Base-by-base conservation (phyloP, 2,888 invertebrate genomes). In the Seira sanloemensis region DNA sequence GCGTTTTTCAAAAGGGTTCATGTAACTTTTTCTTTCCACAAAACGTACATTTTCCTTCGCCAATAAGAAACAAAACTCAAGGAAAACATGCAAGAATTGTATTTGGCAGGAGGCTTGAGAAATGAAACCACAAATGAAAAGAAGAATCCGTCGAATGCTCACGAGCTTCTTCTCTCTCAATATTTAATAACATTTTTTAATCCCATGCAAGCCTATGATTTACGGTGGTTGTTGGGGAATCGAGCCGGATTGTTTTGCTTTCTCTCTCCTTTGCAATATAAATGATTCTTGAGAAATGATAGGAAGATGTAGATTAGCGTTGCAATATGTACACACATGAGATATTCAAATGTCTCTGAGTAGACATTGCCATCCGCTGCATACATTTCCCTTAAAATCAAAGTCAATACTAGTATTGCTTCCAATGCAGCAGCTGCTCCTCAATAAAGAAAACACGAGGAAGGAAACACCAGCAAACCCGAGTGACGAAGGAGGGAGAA, bases 401-500 rank as follows among this genome's bases (percentile, higher is more conserved):
- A 26, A 78, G 69, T 65, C 74, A 26, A 78, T 78, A 67, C 78
- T 25, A 50, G 62, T 78, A 69, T 66, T 78, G 78, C 75, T 84
- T 75, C 72, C 78, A 78, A 74, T 78, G 69, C 78, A 84, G 84
- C 84, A 78, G 84, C 78, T 84, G 84, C 84, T 78, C 65, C 68
- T n/a, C 74, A 84, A 75, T 74, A 78, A 73, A 69, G 68, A 62
- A 50, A 50, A 50, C 50, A 50, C 50, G 65, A 83, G 78, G 83
- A 69, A 72, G 76, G 67, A 25, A 50, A 76, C 66, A 76, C 50
- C 75, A 75, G 66, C 75, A 76, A n/a, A n/a, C 26, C 76, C 67
- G 76, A 76, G 26, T 68, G 76, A 62, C 18, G 75, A 76, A 76
- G 76, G 76, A 76, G 76, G 76, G 76, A 76, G 67, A 76, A 76